Base-by-base conservation (phyloP, 2,113 vertebrate species). In the Poeciliopsis prolifica region DNA sequence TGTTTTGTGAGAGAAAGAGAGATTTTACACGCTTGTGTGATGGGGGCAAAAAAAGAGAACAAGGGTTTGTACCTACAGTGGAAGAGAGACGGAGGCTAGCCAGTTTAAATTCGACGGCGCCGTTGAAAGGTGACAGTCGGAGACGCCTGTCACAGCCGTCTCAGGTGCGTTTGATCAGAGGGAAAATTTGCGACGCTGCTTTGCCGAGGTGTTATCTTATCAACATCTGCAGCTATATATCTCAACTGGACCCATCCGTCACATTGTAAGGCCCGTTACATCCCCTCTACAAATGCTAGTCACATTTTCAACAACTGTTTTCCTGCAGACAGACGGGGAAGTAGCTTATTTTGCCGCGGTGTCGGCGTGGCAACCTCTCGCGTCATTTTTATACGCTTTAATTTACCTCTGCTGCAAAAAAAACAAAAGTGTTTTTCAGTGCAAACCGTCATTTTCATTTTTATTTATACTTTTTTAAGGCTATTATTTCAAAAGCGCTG, bases 41-140 rank as follows among this genome's bases (percentile, higher is more conserved):
- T 70, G 72, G 22, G 22, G 35, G 40, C 29, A 29, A 29, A 29
- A 75, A 71, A 60, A 22, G 63, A 74, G 68, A 73, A 66, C 22
- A 35, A 63, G 68, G 65, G 75, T 82, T 77, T 74, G 79, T 70
- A 85, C 68, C 76, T 73, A 68, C 77, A 84, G 79, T 62, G 70
- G 72, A 72, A 68, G 75, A 62, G 80, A 82, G 69, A 79, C 62
- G 65, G 82, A 78, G 70, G 80, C 82, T 80, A 78, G 79, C 67
- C 74, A 78, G 70, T 78, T 90, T 81, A 84, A 93, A 94, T 94
- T 88, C 92, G 92, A 94, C 92, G 83, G 68, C 19, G 40, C 77
- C 29, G 83, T 84, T 88, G 91, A 92, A 92, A 89, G 86, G 87
- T 79, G 69, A 69, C 76, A 83, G 84, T 85, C 89, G 87, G 68